Evolutionary conservation across 2,113 vertebrate genomes (phyloP).

Genomic region (Indri indri): DNA sequence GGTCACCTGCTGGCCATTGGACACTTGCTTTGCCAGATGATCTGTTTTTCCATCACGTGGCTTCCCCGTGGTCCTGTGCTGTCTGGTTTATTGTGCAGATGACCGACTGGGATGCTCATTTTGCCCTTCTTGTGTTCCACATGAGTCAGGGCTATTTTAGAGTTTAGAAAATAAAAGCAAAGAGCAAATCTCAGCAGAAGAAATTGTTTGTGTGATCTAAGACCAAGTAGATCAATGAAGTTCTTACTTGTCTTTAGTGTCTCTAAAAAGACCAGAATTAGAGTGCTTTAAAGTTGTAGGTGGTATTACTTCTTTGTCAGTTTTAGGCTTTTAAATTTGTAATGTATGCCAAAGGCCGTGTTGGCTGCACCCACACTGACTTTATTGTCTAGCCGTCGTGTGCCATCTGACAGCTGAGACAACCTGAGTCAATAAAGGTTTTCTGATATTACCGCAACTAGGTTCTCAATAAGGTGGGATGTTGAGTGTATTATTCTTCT

Average conservation of each 20-base stretch:
- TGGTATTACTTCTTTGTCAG: constrained; percentile 14
- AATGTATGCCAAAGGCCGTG: background rate
- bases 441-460: background rate
- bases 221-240: background rate
- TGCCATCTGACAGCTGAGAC: background rate
- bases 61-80: background rate
- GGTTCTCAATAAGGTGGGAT: background rate
- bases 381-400: background rate
- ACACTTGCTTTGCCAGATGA: background rate
- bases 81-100: background rate
- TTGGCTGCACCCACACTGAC: background rate
- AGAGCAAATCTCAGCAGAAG: constrained; percentile 6
- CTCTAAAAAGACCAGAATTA: constrained; percentile 21
- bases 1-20: background rate
- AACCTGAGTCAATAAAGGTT: background rate
- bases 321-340: constrained; percentile 32
- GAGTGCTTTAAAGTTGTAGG: background rate
- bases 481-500: background rate
- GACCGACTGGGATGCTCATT: background rate
- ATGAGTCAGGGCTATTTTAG: background rate
- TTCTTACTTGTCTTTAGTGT: background rate
- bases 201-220: background rate
- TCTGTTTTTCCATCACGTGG: background rate
- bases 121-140: background rate
- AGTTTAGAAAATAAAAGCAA: background rate